Conservation (phyloP, 2,888 invertebrate species). For the Nebria salina region DNA sequence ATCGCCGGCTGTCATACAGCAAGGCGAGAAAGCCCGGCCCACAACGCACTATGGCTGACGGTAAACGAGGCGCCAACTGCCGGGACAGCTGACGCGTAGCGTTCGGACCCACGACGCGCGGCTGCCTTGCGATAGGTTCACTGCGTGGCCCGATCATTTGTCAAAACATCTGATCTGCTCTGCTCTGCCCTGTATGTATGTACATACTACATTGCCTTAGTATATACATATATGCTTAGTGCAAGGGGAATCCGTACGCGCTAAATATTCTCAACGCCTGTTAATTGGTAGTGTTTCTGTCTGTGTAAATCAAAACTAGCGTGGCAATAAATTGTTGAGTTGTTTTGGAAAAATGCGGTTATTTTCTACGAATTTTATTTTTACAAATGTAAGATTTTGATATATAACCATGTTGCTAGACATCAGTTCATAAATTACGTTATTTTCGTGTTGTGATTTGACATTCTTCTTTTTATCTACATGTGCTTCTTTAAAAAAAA, state of each 20-base stretch:
- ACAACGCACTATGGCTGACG: constrained; percentile 45
- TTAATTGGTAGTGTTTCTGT: constrained; percentile 37
- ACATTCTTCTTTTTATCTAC: constrained; percentile 20
- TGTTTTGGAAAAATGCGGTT: constrained; percentile 43
- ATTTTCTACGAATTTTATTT: constrained; percentile 36
- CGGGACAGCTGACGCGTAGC: constrained; percentile 28
- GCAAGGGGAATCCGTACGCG: constrained; percentile 9
- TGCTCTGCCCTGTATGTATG: too few species aligned
- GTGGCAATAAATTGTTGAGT: constrained; percentile 36
- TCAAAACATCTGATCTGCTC: constrained; percentile 15
- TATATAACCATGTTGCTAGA: constrained; percentile 31
- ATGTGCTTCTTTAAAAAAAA: constrained; percentile 4
- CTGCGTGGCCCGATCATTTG: constrained; percentile 26
- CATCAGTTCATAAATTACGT: constrained; percentile 35
- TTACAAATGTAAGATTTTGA: constrained; percentile 37
- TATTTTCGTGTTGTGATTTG: constrained; percentile 38
- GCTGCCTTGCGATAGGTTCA: constrained; percentile 44
- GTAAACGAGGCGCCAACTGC: constrained; percentile 39
- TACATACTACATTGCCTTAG: not conserved
- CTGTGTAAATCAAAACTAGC: constrained; percentile 37
- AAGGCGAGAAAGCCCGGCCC: constrained; percentile 31
- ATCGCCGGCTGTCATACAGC: constrained; percentile 34
- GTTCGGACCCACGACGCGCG: constrained; percentile 8
- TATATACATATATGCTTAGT: not conserved
- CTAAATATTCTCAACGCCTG: constrained; percentile 29